phyloP scores from a whole-genome alignment of 2,888 invertebrate genomes.

The Mesorhabditis sp. region DNA sequence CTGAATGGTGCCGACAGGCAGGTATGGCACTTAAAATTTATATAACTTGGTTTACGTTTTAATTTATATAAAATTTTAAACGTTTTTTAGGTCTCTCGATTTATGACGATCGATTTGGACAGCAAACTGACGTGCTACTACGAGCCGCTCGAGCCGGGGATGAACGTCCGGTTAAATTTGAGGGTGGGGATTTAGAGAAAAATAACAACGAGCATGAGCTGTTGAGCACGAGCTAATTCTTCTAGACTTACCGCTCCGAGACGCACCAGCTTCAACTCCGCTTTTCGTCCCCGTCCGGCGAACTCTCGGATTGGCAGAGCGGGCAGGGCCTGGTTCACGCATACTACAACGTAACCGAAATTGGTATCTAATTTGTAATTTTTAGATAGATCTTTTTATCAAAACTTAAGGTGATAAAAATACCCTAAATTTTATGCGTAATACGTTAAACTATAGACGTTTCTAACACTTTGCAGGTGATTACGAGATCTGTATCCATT shows the following conservation, averaged over 20 bases:
- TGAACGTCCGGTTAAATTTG: neutral
- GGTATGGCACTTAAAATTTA: too few species aligned
- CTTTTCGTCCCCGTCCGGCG: conserved; percentile 30
- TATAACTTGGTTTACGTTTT: too few species aligned
- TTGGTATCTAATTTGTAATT: conserved; percentile 13
- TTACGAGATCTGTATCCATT: conserved; percentile 36
- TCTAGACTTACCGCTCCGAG: neutral
- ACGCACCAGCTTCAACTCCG: conserved; percentile 30
- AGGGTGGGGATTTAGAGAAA: neutral
- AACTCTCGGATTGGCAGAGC: conserved; percentile 33
- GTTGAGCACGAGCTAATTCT: neutral
- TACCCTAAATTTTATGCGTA: too few species aligned
- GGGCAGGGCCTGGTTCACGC: conserved; percentile 31
- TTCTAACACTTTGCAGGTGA: conserved; percentile 20
- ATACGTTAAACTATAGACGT: neutral
- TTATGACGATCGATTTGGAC: neutral
- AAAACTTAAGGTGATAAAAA: too few species aligned
- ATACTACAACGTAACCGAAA: conserved; percentile 33
- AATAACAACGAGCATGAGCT: neutral
- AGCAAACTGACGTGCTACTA: neutral
- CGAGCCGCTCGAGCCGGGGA: neutral
- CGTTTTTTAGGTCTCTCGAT: neutral
- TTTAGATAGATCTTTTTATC: neutral
- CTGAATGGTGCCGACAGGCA: too few species aligned
- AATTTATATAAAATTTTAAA: too few species aligned